Base-by-base conservation (phyloP, 1,140 invertebrate genomes). In the Drosophila orena region DNA sequence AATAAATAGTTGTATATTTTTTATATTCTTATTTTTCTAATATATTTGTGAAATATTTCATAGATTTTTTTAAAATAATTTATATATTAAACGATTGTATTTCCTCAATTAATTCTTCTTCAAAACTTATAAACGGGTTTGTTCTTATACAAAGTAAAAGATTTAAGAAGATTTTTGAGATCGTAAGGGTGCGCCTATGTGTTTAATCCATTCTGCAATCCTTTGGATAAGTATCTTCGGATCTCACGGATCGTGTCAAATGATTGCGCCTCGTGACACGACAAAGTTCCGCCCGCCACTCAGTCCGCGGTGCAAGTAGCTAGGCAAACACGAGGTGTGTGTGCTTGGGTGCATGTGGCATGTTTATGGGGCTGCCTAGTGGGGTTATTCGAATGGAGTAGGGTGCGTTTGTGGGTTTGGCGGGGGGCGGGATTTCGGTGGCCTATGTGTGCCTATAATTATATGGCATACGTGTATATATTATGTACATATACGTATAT, bases 361-460 rank as follows among this genome's bases (percentile, higher is more conserved):
- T 38, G 59, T 50, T 17, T 20, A 27, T 43, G 43, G 15, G 8
- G 22, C n/a, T 37, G 47, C 15, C 35, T 17, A 43, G 47, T 58
- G 64, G 68, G 43, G 35, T 57, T 57, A 38, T 42, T 42, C 11
- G 24, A 52, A 27, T 79, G 80, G 61, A 66, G 77, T 75, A 34
- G 74, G 58, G 62, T 68, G 79, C 72, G 58, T 59, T 62, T 24
- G 50, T 69, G 46, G 75, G 44, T 50, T 50, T 50, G 12, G 15
- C 10, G 49, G 47, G 27, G 49, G 12, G 27, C 10, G 49, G n/a
- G 14, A 30, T 8, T 30, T 30, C 2, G 30, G 30, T 10, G 3
- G 22, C 40, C 75, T n/a, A n/a, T n/a, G n/a, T n/a, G n/a, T n/a
- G n/a, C n/a, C n/a, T 83, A 46, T 71, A 78, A 77, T 81, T 78